A percentile compares a stretch with the other conserved stretches of the same genome.
Conservation (phyloP, 2,888 invertebrate species). For the Onthophagus sagittarius region DNA sequence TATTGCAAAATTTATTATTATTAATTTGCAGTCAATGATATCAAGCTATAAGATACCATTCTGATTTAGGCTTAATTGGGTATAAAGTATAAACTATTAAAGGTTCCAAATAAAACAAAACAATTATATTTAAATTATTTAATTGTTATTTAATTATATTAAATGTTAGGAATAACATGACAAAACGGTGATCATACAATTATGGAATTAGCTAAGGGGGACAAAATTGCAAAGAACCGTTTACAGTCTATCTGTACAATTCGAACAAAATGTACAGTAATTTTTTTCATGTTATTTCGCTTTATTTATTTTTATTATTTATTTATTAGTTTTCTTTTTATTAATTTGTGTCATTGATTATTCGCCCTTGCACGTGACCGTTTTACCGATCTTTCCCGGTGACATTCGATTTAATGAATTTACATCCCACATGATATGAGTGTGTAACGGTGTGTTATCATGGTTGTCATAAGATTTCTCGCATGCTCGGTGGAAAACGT, state of each 20-base stretch:
- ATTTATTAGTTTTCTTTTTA: not conserved
- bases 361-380: not conserved
- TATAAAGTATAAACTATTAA: too few relatives aligned
- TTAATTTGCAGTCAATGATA: too few relatives aligned
- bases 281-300: conserved; percentile 2
- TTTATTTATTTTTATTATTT: not conserved
- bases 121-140: conserved; percentile 32
- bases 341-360: conserved; percentile 18
- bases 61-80: too few relatives aligned
- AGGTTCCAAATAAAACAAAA: conserved; percentile 6
- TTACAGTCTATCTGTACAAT: conserved; percentile 22
- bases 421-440: conserved; percentile 29
- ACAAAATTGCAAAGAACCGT: conserved; percentile 28
- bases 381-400: not conserved
- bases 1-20: too few relatives aligned
- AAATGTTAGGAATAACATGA: conserved; percentile 36
- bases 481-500: conserved; percentile 20
- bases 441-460: conserved; percentile 28
- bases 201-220: conserved; percentile 32
- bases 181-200: conserved; percentile 30
- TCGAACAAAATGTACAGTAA: conserved; percentile 23
- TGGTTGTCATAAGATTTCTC: conserved; percentile 32
- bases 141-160: conserved; percentile 35
- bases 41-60: too few relatives aligned
- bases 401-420: not conserved